A percentile compares a stretch with the other conserved stretches of the same genome.
Conservation (phyloP, 30 jellyfish, hydroid and myxozoan species). For the Aurelia sp. region DNA sequence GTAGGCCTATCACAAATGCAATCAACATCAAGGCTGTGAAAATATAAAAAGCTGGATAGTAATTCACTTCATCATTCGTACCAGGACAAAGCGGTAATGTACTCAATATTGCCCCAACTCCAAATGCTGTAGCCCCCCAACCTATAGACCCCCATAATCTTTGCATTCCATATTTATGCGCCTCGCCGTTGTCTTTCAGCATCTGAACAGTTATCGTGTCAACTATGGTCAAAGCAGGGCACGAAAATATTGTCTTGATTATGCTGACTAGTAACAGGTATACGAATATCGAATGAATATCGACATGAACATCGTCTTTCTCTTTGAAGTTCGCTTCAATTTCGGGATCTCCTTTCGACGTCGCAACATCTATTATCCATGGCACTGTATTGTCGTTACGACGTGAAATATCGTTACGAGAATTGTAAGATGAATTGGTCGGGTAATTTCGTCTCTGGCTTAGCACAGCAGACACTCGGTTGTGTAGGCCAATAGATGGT, state of each 20-base stretch:
- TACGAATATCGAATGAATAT: slow-evolving; percentile 67
- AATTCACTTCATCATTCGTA: slow-evolving; percentile 86
- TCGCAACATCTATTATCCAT: slow-evolving; percentile 80
- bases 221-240: slow-evolving; percentile 90
- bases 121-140: slow-evolving; percentile 92
- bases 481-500: background rate
- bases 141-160: slow-evolving; percentile 98
- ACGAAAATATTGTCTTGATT: slow-evolving; percentile 85
- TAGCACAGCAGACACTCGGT: background rate
- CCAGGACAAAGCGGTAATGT: slow-evolving; percentile 93
- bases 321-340: slow-evolving; percentile 57
- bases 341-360: slow-evolving; percentile 54
- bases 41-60: slow-evolving; percentile 91
- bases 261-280: slow-evolving; percentile 81
- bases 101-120: slow-evolving; percentile 90
- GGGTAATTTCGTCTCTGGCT: background rate
- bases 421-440: slow-evolving; percentile 22
- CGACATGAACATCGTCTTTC: slow-evolving; percentile 73
- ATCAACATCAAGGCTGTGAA: slow-evolving; percentile 80
- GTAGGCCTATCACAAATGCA: slow-evolving; percentile 79
- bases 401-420: slow-evolving; percentile 14
- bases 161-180: slow-evolving; percentile 89
- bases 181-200: slow-evolving; percentile 75
- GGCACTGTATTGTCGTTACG: slow-evolving; percentile 66
- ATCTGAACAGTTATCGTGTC: slow-evolving; percentile 93